Evolutionary conservation across 2,113 vertebrate genomes (phyloP).

Genomic region (Serinus canaria): DNA sequence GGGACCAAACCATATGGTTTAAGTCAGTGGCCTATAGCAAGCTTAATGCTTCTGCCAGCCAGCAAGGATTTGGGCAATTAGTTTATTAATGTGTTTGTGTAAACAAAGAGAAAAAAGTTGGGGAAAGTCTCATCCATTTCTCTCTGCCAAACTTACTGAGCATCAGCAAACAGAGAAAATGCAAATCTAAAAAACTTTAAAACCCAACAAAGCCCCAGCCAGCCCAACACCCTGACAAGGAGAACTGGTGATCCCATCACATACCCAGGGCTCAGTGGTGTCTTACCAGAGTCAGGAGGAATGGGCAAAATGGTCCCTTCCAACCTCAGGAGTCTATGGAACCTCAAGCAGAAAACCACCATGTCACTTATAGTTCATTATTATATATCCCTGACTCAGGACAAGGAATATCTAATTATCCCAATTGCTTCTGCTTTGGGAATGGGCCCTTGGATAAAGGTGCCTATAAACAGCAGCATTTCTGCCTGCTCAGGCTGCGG

Average conservation of each 20-base stretch:
- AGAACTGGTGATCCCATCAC: neutral
- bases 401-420: neutral
- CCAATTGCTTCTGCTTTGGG: constrained; percentile 21
- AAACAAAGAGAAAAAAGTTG: constrained; percentile 26
- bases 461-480: neutral
- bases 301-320: accelerated
- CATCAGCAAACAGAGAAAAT: neutral
- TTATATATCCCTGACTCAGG: neutral
- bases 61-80: constrained; percentile 61
- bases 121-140: neutral
- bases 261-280: accelerated
- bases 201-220: neutral
- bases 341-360: neutral
- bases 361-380: neutral
- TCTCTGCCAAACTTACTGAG: neutral
- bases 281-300: neutral
- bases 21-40: constrained; percentile 43
- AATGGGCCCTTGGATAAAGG: neutral
- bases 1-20: constrained; percentile 64
- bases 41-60: constrained; percentile 29
- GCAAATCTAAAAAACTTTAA: neutral
- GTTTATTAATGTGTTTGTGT: constrained; percentile 55
- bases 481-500: constrained; percentile 14
- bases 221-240: neutral
- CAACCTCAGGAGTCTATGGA: neutral